Evolutionary conservation across 2,797 vertebrate genomes (phyloP).

Genomic region (Protonibea diacanthus): DNA sequence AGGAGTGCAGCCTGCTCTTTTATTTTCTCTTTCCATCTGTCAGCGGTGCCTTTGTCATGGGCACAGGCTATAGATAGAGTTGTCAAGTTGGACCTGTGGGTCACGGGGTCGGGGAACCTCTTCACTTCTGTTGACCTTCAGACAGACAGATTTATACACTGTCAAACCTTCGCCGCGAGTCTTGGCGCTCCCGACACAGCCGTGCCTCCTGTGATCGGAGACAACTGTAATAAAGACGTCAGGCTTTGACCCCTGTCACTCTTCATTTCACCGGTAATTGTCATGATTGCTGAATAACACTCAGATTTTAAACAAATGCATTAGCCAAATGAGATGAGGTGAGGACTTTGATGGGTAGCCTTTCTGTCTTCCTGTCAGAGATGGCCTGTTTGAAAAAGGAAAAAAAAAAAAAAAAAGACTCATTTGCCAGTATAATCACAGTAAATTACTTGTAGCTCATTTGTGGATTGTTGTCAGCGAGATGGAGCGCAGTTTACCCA

Average conservation of each 20-base stretch:
- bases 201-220: conserved; percentile 59
- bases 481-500: conserved; percentile 77
- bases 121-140: conserved; percentile 87
- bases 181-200: conserved; percentile 41
- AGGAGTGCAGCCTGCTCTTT: conserved; percentile 65
- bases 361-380: conserved; percentile 66
- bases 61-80: conserved; percentile 81
- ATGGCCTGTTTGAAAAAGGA: conserved; percentile 23
- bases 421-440: conserved; percentile 79
- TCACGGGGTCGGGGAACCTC: conserved; percentile 80
- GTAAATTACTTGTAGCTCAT: conserved; percentile 83
- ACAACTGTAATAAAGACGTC: conserved; percentile 76
- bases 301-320: conserved; percentile 66
- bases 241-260: conserved; percentile 74
- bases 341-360: conserved; percentile 61
- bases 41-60: conserved; percentile 70
- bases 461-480: conserved; percentile 84
- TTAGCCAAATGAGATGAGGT: conserved; percentile 73
- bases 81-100: conserved; percentile 80
- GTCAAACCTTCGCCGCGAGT: conserved; percentile 66
- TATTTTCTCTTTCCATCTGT: conserved; percentile 69
- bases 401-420: conserved; percentile 59
- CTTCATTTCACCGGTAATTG: conserved; percentile 75
- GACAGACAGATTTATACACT: conserved; percentile 84
- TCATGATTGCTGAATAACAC: conserved; percentile 64